Conservation (phyloP, 2,113 vertebrate species). For the Ctenomys sociabilis region DNA sequence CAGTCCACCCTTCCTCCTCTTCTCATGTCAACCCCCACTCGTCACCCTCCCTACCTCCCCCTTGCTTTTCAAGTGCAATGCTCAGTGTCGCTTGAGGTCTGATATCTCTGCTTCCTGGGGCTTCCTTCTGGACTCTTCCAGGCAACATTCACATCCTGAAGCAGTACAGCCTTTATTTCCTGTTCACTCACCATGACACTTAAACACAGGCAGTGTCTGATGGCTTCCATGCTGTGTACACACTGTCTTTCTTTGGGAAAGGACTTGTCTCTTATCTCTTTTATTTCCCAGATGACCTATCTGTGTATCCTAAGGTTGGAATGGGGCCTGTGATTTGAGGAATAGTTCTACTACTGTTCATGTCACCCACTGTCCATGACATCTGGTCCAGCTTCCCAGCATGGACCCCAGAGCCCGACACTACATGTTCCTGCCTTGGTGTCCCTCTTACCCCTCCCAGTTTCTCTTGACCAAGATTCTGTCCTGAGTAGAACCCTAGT, state of each 20-base stretch:
- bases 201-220: neutral
- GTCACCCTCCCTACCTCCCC: too few relatives aligned
- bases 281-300: neutral
- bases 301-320: neutral
- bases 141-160: neutral
- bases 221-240: neutral
- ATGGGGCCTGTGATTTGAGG: neutral
- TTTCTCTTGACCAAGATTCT: neutral
- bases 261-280: neutral
- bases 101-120: neutral
- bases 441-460: too few relatives aligned
- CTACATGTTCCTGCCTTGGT: neutral
- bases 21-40: neutral
- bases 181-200: neutral
- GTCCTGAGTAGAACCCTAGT: neutral
- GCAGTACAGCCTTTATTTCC: neutral
- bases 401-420: neutral
- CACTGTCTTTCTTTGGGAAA: neutral
- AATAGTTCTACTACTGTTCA: neutral
- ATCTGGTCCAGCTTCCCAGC: rapidly evolving
- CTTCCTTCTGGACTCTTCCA: neutral
- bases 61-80: neutral
- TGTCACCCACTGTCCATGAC: rapidly evolving
- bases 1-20: rapidly evolving
- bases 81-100: neutral